Percentiles rank a stretch among this genome's conserved stretches.
These are phyloP conservation scores for Tetramorium simillimum DNA, from an alignment of 1,140 invertebrate species.

Conservation along the genomic window DNA sequence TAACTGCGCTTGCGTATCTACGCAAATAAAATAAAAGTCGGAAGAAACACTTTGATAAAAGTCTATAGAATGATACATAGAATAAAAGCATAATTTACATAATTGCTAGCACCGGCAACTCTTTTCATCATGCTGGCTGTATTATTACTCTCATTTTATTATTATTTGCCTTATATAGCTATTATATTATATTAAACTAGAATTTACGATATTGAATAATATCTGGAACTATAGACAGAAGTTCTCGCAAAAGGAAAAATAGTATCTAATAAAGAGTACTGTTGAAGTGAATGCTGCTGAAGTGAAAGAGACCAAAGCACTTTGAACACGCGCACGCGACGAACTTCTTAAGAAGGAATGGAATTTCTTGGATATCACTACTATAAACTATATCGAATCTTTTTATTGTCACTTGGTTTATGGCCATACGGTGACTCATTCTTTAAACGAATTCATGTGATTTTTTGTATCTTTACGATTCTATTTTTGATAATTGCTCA, in stretches of 20 bases:
- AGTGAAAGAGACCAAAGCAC: neutral
- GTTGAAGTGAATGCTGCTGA: neutral
- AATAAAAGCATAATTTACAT: constrained; percentile 39
- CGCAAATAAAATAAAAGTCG: neutral
- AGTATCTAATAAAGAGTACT: neutral
- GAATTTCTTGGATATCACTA: constrained; percentile 37
- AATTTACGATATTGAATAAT: constrained; percentile 12
- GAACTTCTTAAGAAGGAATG: constrained; percentile 21
- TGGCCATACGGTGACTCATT: constrained; percentile 12
- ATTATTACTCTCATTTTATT: neutral
- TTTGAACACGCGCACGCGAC: neutral
- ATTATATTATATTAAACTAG: constrained; percentile 4
- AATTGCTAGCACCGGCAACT: neutral
- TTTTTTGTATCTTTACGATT: neutral
- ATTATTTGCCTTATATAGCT: neutral
- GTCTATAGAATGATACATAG: neutral
- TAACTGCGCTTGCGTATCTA: constrained; percentile 16
- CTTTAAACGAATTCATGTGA: neutral
- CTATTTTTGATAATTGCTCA: constrained; percentile 3
- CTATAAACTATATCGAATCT: constrained; percentile 41
- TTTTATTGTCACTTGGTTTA: constrained; percentile 12
- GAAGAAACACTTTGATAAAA: neutral
- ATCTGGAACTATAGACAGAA: neutral
- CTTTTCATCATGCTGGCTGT: neutral
- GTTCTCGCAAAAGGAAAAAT: neutral